phyloP scores from a whole-genome alignment of 2,113 vertebrate species.

The Brienomyrus longianalis region DNA sequence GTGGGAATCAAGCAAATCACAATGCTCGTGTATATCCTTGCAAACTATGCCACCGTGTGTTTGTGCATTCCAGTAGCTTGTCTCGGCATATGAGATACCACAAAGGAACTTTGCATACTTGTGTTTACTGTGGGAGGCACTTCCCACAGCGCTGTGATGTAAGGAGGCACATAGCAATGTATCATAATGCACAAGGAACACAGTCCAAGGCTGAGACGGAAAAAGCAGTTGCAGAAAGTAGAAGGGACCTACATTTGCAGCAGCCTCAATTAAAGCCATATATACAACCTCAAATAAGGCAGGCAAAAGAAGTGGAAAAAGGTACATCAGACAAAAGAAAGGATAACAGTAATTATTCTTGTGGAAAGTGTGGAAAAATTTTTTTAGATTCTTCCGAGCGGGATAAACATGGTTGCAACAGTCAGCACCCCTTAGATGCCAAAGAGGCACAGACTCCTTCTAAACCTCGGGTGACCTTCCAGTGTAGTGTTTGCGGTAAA shows the following conservation, averaged over 20 bases:
- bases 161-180: conserved; percentile 58
- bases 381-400: conserved; percentile 9
- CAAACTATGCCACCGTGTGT: conserved; percentile 61
- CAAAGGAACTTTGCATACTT: conserved; percentile 64
- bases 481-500: conserved; percentile 62
- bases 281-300: conserved; percentile 11
- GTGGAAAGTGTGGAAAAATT: conserved; percentile 18
- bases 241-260: conserved; percentile 17
- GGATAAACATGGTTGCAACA: conserved; percentile 18
- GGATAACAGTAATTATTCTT: conserved; percentile 27
- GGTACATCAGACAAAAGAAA: conserved; percentile 28
- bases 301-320: neutral
- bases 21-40: conserved; percentile 58
- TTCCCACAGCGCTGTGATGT: conserved; percentile 66
- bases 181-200: conserved; percentile 51
- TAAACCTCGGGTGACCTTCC: conserved; percentile 48
- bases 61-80: conserved; percentile 68
- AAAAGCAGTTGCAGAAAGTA: conserved; percentile 46
- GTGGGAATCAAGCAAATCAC: conserved; percentile 27
- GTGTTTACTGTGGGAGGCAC: conserved; percentile 57
- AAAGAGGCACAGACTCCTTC: conserved; percentile 24
- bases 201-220: conserved; percentile 26
- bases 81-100: conserved; percentile 68
- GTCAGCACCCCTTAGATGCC: conserved; percentile 25
- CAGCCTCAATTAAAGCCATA: conserved; percentile 19